Percentiles rank a stretch among this genome's conserved stretches.
Conservation (phyloP, 2,113 vertebrate species). For the Vidua chalybeata region DNA sequence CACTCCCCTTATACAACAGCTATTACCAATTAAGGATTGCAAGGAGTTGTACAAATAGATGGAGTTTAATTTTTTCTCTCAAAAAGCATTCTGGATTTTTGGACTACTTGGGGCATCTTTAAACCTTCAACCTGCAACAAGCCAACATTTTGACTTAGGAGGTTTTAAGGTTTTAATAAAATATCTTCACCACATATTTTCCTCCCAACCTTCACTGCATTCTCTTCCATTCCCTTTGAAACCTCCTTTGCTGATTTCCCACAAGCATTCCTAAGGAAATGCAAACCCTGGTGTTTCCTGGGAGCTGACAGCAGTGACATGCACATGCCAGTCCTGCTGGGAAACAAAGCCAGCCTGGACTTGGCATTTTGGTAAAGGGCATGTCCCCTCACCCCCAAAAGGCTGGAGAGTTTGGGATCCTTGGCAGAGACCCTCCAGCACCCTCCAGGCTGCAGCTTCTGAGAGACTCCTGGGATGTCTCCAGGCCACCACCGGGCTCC, state of each 20-base stretch:
- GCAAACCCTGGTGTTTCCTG: neutral
- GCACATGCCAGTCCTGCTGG: neutral
- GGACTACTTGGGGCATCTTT: neutral
- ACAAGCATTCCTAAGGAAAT: neutral
- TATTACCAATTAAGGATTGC: constrained; percentile 24
- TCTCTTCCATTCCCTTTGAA: neutral
- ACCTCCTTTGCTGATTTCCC: neutral
- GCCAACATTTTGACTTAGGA: neutral
- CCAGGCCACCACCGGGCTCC: neutral
- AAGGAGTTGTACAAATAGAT: neutral
- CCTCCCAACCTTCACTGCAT: neutral
- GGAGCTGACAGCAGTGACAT: neutral
- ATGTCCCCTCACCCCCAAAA: neutral
- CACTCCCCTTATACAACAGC: neutral
- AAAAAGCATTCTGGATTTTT: neutral
- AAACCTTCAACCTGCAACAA: neutral
- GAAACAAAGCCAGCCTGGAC: neutral
- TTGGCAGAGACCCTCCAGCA: neutral
- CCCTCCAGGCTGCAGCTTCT: neutral
- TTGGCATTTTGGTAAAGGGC: neutral
- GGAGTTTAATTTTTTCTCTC: neutral
- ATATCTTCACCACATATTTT: neutral
- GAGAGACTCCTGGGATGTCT: neutral
- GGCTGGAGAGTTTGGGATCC: neutral
- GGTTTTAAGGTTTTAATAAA: neutral